These are phyloP conservation scores for Peribatodes rhomboidaria DNA, from an alignment of 2,888 invertebrate genomes.

Conservation along the genomic window DNA sequence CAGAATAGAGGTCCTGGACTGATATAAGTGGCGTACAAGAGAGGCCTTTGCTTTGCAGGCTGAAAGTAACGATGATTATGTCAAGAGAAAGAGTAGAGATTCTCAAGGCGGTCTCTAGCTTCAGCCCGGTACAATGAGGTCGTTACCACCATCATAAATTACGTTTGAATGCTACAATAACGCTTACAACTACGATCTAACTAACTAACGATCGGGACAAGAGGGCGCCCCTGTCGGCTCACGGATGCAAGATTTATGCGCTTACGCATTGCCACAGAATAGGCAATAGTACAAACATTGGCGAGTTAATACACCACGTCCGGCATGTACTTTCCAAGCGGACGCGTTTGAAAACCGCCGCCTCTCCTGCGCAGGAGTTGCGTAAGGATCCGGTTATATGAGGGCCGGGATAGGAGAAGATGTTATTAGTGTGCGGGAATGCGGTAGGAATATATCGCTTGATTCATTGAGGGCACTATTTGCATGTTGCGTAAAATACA, in stretches of 20 bases:
- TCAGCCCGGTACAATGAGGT: constrained; percentile 5
- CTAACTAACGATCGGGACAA: constrained; percentile 54
- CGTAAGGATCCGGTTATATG: constrained; percentile 39
- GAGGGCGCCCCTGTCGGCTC: constrained; percentile 57
- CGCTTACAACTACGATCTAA: constrained; percentile 37
- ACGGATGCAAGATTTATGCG: constrained; percentile 66
- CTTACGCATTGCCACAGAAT: constrained; percentile 50
- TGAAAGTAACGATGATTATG: background rate
- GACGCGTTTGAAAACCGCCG: constrained; percentile 67
- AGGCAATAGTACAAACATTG: constrained; percentile 43
- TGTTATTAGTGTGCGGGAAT: constrained; percentile 13
- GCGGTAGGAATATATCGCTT: background rate
- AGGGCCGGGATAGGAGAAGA: constrained; percentile 8
- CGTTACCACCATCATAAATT: constrained; percentile 24
- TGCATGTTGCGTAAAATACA: background rate
- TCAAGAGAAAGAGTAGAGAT: too few relatives aligned
- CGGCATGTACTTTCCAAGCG: constrained; percentile 46
- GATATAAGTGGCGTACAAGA: too few relatives aligned
- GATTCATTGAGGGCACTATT: constrained; percentile 3
- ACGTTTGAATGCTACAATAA: constrained; percentile 30
- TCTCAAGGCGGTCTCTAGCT: background rate
- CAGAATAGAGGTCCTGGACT: too few relatives aligned
- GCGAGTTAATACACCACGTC: constrained; percentile 67
- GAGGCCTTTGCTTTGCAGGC: too few relatives aligned
- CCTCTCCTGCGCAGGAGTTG: constrained; percentile 53